Conservation (phyloP, 1,140 invertebrate species). For the Phenacoccus solenopsis region DNA sequence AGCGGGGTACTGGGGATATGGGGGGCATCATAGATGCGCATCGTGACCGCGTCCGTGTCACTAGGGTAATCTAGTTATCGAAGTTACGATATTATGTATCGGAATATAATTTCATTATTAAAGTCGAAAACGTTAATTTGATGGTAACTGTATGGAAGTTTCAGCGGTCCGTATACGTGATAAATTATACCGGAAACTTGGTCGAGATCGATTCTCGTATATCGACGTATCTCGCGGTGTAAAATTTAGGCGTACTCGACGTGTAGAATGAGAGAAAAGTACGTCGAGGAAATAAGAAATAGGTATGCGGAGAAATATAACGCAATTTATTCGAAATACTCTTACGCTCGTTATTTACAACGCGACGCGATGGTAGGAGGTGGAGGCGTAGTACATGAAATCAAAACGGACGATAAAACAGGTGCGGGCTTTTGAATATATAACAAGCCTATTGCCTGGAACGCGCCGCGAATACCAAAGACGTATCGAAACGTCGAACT, state of each 20-base stretch:
- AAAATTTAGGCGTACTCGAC: neutral
- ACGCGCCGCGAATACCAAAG: neutral
- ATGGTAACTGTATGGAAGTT: too few species aligned
- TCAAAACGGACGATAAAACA: constrained; percentile 1
- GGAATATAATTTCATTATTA: neutral
- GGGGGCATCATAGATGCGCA: too few species aligned
- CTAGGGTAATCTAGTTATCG: neutral
- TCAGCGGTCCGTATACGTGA: neutral
- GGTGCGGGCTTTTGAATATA: neutral
- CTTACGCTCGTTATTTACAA: neutral
- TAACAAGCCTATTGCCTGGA: neutral
- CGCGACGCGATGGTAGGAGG: too few species aligned
- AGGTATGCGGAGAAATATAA: neutral
- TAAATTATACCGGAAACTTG: neutral
- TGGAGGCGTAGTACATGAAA: too few species aligned
- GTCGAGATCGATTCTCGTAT: too few species aligned
- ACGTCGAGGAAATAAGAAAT: neutral
- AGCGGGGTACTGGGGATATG: too few species aligned
- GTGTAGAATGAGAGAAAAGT: neutral
- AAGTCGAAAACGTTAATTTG: neutral
- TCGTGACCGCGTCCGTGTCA: too few species aligned
- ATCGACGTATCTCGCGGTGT: too few species aligned
- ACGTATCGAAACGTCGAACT: neutral
- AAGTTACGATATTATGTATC: neutral
- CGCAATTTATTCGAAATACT: constrained; percentile 2